Base-by-base conservation (phyloP, 2,113 vertebrate genomes). In the Halichoerus grypus region DNA sequence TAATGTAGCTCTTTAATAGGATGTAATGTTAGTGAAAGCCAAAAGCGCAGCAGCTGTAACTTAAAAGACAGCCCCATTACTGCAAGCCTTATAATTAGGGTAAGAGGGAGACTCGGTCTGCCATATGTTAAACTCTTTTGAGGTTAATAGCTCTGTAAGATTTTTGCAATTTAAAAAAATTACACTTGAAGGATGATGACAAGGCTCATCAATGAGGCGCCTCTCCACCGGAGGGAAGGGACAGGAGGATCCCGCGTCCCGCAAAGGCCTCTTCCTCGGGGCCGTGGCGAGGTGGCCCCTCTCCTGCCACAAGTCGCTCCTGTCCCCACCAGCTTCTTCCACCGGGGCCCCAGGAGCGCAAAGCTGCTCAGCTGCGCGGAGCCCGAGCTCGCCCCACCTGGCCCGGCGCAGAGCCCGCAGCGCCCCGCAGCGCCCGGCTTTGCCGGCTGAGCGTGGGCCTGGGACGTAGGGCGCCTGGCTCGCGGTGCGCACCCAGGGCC, bases 41-140 rank as follows among this genome's bases (percentile, higher is more conserved):
- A 98, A 98, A 97, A 98, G 98, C 98, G 95, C 93, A 97, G 98
- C 99, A 99, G 98, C 98, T 98, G 98, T 98, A 98, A 98, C 98
- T 99, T 98, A 98, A 98, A 98, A 99, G 99, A 98, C 99, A 99
- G 98, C 98, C 98, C 98, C 98, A 97, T 99, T 98, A 99, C 98
- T 96, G 98, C 98, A 96, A 99, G 98, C 98, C 98, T 98, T 98
- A 97, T 98, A 99, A 99, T 99, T 99, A 99, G 98, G 98, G 98
- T 98, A 98, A 99, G 98, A 99, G 98, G 98, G 98, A 99, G 98
- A 96, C 98, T 98, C 42, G 89, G 0, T 98, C 98, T 98, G 98
- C 99, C 99, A 98, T 99, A 99, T 99, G 99, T 98, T 98, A 98
- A 99, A 98, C 98, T 98, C 99, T 98, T 99, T 98, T 97, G 98